Conservation (phyloP, 2,797 vertebrate species). For the Acropternis orthonyx region DNA sequence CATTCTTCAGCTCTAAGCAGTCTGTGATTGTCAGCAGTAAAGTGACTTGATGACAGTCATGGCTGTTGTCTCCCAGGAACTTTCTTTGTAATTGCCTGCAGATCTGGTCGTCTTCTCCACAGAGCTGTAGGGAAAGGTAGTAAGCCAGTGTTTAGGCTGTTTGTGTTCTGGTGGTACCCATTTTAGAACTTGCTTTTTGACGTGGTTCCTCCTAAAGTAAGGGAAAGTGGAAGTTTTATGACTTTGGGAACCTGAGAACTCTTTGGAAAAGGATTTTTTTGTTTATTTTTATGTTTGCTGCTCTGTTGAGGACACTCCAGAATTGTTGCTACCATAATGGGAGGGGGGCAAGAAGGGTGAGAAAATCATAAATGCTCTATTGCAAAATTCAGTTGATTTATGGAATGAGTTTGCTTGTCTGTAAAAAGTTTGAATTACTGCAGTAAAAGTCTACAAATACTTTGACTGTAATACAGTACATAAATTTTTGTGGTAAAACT, state of each 20-base stretch:
- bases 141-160: neutral
- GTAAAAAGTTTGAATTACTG: neutral
- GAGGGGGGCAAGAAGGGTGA: neutral
- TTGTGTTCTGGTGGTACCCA: neutral
- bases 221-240: neutral
- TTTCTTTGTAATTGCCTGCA: neutral
- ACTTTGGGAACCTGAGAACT: neutral
- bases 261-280: neutral
- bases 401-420: neutral
- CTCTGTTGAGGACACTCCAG: neutral
- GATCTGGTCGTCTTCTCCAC: neutral
- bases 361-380: neutral
- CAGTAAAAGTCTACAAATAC: neutral
- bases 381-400: neutral
- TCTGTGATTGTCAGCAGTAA: neutral
- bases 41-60: neutral
- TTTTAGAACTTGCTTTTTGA: neutral
- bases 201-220: neutral
- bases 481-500: neutral
- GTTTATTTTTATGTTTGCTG: neutral
- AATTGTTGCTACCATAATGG: neutral
- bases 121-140: neutral
- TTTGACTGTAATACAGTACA: neutral
- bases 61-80: neutral
- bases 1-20: neutral